Evolutionary conservation across 2,888 invertebrate species (phyloP).

Genomic region (Acheta domesticus): DNA sequence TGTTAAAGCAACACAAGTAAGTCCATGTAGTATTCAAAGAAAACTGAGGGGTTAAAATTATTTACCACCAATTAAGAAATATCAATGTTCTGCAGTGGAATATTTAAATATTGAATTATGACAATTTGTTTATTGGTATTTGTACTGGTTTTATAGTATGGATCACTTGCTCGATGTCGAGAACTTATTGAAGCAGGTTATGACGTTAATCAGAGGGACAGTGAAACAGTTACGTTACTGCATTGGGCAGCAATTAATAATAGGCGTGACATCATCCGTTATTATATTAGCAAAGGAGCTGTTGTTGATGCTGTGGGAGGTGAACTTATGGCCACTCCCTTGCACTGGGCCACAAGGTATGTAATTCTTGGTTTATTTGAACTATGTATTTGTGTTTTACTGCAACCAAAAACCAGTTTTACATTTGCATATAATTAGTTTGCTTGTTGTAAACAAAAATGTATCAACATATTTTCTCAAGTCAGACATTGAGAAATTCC

Average conservation of each 20-base stretch:
- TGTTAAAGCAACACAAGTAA: slow-evolving; percentile 87
- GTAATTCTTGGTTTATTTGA: not conserved
- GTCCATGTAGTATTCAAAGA: slow-evolving; percentile 22
- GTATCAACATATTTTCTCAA: too few relatives aligned
- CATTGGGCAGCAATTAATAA: slow-evolving; percentile 99
- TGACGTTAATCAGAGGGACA: slow-evolving; percentile 91
- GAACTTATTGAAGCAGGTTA: slow-evolving; percentile 89
- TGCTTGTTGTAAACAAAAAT: too few relatives aligned
- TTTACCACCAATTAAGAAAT: not conserved
- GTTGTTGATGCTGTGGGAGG: slow-evolving; percentile 93
- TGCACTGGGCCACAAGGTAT: slow-evolving; percentile 94
- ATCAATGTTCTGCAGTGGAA: not conserved
- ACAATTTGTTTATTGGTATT: too few relatives aligned
- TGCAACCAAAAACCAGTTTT: too few relatives aligned
- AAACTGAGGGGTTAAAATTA: not conserved
- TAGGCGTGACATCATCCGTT: slow-evolving; percentile 85
- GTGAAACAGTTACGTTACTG: slow-evolving; percentile 92
- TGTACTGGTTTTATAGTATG: slow-evolving; percentile 60
- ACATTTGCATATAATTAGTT: too few relatives aligned
- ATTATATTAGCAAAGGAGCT: slow-evolving; percentile 80
- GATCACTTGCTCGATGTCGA: slow-evolving; percentile 75
- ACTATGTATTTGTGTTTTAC: too few relatives aligned
- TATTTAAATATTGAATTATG: not conserved
- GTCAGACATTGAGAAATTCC: too few relatives aligned
- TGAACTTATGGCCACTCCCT: slow-evolving; percentile 89